These are phyloP conservation scores for Eueides isabella DNA, from an alignment of 1,140 invertebrate species.

Conservation along the genomic window DNA sequence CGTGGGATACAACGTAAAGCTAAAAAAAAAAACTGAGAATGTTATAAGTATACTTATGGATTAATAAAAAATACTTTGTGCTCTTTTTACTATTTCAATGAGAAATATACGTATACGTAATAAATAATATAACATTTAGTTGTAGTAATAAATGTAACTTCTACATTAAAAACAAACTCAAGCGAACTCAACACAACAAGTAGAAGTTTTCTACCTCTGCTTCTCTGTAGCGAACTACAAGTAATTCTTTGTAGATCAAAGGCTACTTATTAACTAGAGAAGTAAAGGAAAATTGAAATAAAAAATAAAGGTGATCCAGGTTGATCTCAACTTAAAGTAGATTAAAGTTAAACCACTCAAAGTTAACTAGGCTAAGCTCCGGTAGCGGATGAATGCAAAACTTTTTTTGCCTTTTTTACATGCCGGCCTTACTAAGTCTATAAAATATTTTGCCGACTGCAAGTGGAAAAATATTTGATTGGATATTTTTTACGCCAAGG, in stretches of 20 bases:
- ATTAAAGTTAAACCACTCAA: conserved; percentile 62
- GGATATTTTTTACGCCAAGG: conserved; percentile 33
- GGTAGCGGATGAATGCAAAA: conserved; percentile 45
- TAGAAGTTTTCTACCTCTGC: neutral
- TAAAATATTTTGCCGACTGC: conserved; percentile 49
- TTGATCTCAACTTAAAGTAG: conserved; percentile 59
- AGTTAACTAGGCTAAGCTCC: conserved; percentile 59
- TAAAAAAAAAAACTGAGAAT: too few species aligned
- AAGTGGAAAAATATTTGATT: conserved; percentile 39
- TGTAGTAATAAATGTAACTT: neutral
- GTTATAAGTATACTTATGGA: too few species aligned
- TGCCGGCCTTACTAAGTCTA: conserved; percentile 50
- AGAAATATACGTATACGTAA: too few species aligned
- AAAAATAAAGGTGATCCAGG: conserved; percentile 55
- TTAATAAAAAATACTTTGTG: too few species aligned
- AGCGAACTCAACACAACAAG: too few species aligned
- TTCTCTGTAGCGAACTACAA: conserved; percentile 12
- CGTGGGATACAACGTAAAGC: too few species aligned
- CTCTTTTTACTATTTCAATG: too few species aligned
- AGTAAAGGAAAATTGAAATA: conserved; percentile 53
- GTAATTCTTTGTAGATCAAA: conserved; percentile 32
- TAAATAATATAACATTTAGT: too few species aligned
- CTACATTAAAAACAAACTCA: neutral
- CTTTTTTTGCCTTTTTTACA: conserved; percentile 48
- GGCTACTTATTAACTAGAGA: conserved; percentile 35